These are phyloP conservation scores for Manacus vitellinus DNA, from an alignment of 2,113 vertebrate species.

Conservation along the genomic window DNA sequence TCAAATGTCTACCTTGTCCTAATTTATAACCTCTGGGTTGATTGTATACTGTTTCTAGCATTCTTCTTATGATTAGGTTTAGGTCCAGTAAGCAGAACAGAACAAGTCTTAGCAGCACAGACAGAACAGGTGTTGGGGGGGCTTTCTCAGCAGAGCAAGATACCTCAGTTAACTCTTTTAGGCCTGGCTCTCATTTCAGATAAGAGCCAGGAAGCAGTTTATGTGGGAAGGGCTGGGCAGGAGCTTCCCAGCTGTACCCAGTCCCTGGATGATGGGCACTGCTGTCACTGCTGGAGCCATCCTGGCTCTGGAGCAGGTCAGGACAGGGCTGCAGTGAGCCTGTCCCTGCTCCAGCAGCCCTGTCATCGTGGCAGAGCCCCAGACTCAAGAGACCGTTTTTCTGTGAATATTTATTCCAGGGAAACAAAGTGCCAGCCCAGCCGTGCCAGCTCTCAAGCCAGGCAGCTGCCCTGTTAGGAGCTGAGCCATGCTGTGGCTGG, in stretches of 20 bases:
- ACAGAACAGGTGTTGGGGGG: too few relatives aligned
- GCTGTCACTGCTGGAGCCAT: not conserved
- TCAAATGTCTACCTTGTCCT: too few relatives aligned
- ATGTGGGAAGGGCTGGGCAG: fast-evolving
- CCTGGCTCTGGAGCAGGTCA: not conserved
- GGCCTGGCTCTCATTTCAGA: too few relatives aligned
- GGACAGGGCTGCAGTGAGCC: not conserved
- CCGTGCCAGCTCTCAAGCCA: not conserved
- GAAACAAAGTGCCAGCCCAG: not conserved
- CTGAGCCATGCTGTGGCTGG: not conserved
- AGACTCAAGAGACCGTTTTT: not conserved
- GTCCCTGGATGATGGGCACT: not conserved
- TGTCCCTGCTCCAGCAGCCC: not conserved
- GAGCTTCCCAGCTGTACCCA: not conserved
- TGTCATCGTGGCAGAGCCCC: not conserved
- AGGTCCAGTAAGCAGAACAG: too few relatives aligned
- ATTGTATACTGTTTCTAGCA: too few relatives aligned
- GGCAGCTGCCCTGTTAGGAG: not conserved
- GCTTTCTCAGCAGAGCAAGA: too few relatives aligned
- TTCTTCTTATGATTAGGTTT: too few relatives aligned
- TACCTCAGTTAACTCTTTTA: too few relatives aligned
- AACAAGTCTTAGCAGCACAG: too few relatives aligned
- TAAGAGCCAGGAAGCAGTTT: not conserved
- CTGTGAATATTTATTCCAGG: slow-evolving; percentile 1
- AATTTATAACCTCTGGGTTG: too few relatives aligned